Evolutionary conservation across 2,797 vertebrate species (phyloP).

Genomic region (Sparidentex hasta): DNA sequence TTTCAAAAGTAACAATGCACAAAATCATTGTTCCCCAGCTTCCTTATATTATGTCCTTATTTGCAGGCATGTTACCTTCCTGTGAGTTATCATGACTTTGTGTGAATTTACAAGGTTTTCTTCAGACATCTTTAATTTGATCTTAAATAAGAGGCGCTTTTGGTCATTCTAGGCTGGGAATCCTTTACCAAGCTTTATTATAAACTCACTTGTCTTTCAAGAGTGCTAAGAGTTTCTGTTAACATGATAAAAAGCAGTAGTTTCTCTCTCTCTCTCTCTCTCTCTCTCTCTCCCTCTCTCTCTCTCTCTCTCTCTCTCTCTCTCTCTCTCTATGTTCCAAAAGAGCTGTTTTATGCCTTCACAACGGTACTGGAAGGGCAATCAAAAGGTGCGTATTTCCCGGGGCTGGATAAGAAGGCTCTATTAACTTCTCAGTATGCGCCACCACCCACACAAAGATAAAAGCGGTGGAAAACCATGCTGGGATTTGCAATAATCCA

Average conservation of each 20-base stretch:
- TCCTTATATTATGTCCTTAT: not conserved
- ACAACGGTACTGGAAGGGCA: constrained; percentile 50
- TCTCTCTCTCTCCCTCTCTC: constrained; percentile 71
- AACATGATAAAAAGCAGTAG: not conserved
- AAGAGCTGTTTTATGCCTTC: constrained; percentile 51
- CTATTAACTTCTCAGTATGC: constrained; percentile 81
- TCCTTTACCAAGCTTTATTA: not conserved
- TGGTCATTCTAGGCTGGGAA: not conserved
- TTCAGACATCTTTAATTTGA: not conserved
- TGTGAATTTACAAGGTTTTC: not conserved
- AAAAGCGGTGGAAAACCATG: constrained; percentile 57
- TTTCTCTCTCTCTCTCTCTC: constrained; percentile 49
- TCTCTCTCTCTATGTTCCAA: constrained; percentile 80
- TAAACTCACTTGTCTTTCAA: not conserved
- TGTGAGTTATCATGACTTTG: not conserved
- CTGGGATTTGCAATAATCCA: constrained; percentile 74
- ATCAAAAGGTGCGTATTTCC: constrained; percentile 67
- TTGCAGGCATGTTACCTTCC: not conserved
- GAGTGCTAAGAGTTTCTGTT: not conserved
- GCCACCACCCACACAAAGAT: constrained; percentile 60
- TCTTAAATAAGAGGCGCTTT: not conserved
- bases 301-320: constrained; percentile 76
- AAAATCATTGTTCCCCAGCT: not conserved
- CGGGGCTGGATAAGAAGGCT: constrained; percentile 69
- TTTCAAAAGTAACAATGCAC: not conserved